Conservation (phyloP, 2,888 invertebrate species). For the Physocephala rufipes region DNA sequence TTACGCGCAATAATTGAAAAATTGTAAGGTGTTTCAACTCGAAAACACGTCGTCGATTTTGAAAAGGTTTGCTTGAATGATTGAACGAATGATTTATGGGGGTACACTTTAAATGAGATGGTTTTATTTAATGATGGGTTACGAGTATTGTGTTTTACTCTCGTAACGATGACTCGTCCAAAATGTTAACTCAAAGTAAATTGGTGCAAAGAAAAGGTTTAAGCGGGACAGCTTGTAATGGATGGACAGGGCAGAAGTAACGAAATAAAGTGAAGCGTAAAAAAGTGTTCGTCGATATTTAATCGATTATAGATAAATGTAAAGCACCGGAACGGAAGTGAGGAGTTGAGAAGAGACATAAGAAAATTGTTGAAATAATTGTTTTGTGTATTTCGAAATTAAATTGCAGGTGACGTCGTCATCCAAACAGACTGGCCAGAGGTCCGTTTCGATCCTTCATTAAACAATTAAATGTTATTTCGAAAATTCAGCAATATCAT, state of each 20-base stretch:
- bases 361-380: conserved; percentile 53
- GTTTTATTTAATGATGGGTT: neutral
- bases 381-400: conserved; percentile 56
- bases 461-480: conserved; percentile 1
- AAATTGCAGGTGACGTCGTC: conserved; percentile 38
- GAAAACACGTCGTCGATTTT: neutral
- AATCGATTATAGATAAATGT: conserved; percentile 3
- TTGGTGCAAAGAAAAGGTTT: conserved; percentile 43
- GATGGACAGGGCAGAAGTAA: conserved; percentile 17
- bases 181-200: conserved; percentile 36
- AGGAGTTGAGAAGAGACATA: conserved; percentile 51
- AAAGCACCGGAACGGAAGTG: neutral
- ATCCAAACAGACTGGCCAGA: no score
- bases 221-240: conserved; percentile 22
- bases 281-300: conserved; percentile 5
- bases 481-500: neutral
- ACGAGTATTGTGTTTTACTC: conserved; percentile 8
- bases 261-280: conserved; percentile 3
- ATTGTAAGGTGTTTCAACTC: conserved; percentile 46
- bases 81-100: conserved; percentile 2
- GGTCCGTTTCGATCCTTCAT: neutral
- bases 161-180: conserved; percentile 46
- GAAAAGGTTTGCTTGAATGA: neutral
- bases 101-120: neutral
- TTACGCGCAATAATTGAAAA: conserved; percentile 46